Evolutionary conservation across 2,113 vertebrate species (phyloP).

Genomic region (Pollachius pollachius): DNA sequence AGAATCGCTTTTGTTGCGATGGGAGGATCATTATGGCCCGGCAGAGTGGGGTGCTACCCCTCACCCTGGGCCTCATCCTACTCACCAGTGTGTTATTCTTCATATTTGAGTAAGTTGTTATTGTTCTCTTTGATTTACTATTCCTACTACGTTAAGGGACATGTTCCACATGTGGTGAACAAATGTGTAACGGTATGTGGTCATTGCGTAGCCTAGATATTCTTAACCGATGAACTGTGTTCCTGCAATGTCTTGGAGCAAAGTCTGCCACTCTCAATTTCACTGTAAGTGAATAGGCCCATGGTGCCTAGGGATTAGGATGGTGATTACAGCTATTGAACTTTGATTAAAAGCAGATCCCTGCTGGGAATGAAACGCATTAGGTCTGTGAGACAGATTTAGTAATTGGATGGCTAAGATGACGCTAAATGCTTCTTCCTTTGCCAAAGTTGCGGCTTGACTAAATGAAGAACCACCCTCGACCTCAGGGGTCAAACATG

Average conservation of each 20-base stretch:
- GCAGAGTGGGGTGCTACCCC: conserved; percentile 85
- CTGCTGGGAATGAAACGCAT: conserved; percentile 1
- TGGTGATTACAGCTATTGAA: conserved; percentile 38
- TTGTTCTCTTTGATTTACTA: not conserved
- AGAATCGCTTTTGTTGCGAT: conserved; percentile 90
- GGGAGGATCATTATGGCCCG: conserved; percentile 85
- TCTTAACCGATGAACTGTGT: too few species aligned
- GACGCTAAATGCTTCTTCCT: not conserved
- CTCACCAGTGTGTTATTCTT: conserved; percentile 87
- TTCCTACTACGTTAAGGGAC: not conserved
- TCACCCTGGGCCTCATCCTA: conserved; percentile 88
- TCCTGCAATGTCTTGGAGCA: too few species aligned
- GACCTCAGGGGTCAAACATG: too few species aligned
- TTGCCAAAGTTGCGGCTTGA: not conserved
- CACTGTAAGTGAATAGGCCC: not conserved
- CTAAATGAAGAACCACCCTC: too few species aligned
- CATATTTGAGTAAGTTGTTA: conserved; percentile 86
- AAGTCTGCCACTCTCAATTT: not conserved
- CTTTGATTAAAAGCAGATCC: conserved; percentile 39
- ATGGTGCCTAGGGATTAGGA: conserved; percentile 22
- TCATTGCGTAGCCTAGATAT: too few species aligned
- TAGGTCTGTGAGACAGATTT: conserved; percentile 8
- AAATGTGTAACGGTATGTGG: too few species aligned
- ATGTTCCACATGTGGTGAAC: too few species aligned
- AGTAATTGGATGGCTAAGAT: not conserved